Evolutionary conservation across 2,797 vertebrate species (phyloP), one percentile per base, ranked within the genome.

Genomic region (Ataeniobius toweri): DNA sequence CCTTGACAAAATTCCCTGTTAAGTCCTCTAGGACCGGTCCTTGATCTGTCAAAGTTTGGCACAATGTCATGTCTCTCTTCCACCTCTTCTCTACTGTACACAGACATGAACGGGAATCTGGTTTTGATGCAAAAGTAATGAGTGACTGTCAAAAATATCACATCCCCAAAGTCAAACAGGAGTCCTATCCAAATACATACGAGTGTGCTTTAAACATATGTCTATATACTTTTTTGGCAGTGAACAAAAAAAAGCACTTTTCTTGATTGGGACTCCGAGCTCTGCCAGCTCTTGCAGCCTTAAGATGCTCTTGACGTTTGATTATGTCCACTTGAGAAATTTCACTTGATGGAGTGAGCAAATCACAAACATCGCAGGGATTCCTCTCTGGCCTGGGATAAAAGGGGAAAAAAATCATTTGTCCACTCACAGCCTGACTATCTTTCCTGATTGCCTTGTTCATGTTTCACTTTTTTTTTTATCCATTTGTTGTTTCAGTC

Each of bases 151-250:
- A 96, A 97, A 90, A 76, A 82, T 94, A 96, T 95, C 95, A 93
- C 94, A 95, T 93, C 94, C 95, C 95, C 94, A 95, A 95, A 96
- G 96, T 96, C 95, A 85, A 89, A 95, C 95, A 94, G 95, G 95
- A 94, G 94, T 95, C 81, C 77, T 82, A 80, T 88, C 77, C 74
- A 79, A 81, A 88, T 73, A 85, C 90, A 89, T 84, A 96, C 22
- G 93, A 90, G 93, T 96, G 96, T 97, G 97, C 97, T 97, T 97
- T 95, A 96, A 96, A 97, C 96, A 96, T 96, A 96, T 97, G 97
- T 95, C 56, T 63, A 96, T 96, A 69, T 96, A 94, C 96, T 96
- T 96, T 90, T 96, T 97, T 97, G 98, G 98, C 97, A 99, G 98
- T 99, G 98, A 98, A 61, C 59, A 65, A 75, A 75, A 75, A 98